Evolutionary conservation across 1,140 invertebrate genomes (phyloP).

Genomic region (Euschistus heros): DNA sequence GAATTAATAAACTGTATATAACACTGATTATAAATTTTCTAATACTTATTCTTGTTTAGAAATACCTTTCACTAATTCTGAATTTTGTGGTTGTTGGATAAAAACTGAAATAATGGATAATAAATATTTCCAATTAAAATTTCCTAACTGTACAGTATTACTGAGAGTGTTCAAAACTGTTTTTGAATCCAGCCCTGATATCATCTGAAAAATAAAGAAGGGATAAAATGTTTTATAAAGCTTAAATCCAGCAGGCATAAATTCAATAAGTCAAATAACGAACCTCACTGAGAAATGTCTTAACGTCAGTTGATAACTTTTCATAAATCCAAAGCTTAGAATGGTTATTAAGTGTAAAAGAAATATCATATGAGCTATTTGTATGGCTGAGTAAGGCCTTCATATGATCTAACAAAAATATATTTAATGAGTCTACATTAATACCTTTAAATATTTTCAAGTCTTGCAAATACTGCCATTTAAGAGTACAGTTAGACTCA

Average conservation of each 20-base stretch:
- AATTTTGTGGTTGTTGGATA: background rate
- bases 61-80: conserved; percentile 6
- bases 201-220: conserved; percentile 3
- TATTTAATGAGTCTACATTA: background rate
- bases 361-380: background rate
- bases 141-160: background rate
- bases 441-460: background rate
- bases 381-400: background rate
- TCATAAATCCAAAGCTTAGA: background rate
- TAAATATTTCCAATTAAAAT: conserved; percentile 2
- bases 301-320: background rate
- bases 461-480: background rate
- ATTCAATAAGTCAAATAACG: background rate
- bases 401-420: background rate
- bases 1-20: too few relatives aligned
- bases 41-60: too few relatives aligned
- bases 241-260: background rate
- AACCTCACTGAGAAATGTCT: background rate
- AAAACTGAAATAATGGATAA: conserved; percentile 4
- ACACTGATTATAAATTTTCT: too few relatives aligned
- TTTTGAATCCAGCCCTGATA: background rate
- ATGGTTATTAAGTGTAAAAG: background rate
- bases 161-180: background rate
- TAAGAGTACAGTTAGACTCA: background rate
- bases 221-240: background rate